These are phyloP conservation scores for Macquaria ambigua DNA, from an alignment of 2,113 vertebrate genomes.

Conservation along the genomic window DNA sequence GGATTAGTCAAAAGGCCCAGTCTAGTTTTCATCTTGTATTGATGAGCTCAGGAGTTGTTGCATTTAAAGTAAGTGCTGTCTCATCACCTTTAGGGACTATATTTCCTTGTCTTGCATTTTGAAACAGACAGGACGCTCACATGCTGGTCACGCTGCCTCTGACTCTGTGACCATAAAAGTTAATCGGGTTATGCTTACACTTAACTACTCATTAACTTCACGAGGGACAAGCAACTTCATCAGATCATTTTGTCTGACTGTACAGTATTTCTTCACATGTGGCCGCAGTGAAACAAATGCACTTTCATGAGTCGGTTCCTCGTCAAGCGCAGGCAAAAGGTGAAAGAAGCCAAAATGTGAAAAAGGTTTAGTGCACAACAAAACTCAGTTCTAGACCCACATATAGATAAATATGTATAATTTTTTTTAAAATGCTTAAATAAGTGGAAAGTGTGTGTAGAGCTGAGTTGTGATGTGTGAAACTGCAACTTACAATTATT, in stretches of 20 bases:
- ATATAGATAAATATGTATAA: too few relatives aligned
- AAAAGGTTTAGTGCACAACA: background rate
- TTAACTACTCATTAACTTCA: slow-evolving; percentile 38
- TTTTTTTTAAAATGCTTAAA: too few relatives aligned
- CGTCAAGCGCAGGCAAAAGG: background rate
- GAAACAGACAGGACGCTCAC: slow-evolving; percentile 53
- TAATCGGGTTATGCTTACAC: slow-evolving; percentile 1
- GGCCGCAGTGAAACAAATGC: background rate
- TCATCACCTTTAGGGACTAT: slow-evolving; percentile 36
- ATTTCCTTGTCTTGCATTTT: slow-evolving; percentile 26
- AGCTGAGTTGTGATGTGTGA: background rate
- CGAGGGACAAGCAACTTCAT: background rate
- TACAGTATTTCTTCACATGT: background rate
- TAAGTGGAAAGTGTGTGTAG: background rate
- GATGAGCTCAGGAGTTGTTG: slow-evolving; percentile 24
- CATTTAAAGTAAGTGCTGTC: slow-evolving; percentile 25
- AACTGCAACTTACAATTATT: too few relatives aligned
- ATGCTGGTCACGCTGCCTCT: slow-evolving; percentile 63
- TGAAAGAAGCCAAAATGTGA: background rate
- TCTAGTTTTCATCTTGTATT: slow-evolving; percentile 1
- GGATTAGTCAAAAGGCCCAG: background rate
- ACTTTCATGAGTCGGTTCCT: background rate
- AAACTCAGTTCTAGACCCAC: too few relatives aligned
- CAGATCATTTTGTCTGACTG: background rate
- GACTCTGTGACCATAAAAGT: slow-evolving; percentile 39